These are phyloP conservation scores for Mungos mungo DNA, from an alignment of 2,113 vertebrate genomes.

Conservation along the genomic window DNA sequence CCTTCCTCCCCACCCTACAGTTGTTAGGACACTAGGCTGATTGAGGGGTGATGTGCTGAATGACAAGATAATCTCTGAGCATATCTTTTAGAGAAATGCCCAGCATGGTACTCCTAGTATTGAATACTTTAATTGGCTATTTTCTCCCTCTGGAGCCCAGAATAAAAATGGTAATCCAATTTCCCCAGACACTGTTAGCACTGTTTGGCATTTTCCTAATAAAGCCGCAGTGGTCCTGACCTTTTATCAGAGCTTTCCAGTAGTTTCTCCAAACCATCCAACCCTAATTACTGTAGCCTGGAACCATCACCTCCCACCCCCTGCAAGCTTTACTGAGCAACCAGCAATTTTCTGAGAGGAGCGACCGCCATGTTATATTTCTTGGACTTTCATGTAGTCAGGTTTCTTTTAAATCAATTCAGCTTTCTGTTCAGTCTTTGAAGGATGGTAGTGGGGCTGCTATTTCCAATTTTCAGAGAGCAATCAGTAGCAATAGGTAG, in stretches of 20 bases:
- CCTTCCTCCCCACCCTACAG: neutral
- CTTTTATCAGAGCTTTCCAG: constrained; percentile 53
- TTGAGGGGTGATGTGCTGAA: neutral
- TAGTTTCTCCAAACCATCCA: constrained; percentile 25
- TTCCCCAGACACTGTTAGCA: constrained; percentile 53
- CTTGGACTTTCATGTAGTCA: neutral
- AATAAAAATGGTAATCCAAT: constrained; percentile 54
- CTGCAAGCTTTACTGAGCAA: neutral
- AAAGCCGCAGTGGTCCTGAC: neutral
- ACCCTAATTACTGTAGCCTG: neutral
- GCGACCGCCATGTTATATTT: neutral
- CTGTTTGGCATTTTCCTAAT: constrained; percentile 57
- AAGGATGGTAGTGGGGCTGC: neutral
- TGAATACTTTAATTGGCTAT: constrained; percentile 50
- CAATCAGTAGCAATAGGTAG: neutral
- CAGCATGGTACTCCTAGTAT: neutral
- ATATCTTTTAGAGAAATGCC: constrained; percentile 15
- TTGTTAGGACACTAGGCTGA: neutral
- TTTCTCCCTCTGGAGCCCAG: constrained; percentile 9
- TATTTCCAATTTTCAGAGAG: constrained; percentile 8
- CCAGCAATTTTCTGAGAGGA: neutral
- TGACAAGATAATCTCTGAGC: neutral
- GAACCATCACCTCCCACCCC: neutral
- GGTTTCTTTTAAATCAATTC: constrained; percentile 15
- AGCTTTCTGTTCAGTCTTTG: neutral